phyloP scores from a whole-genome alignment of 2,888 invertebrate genomes.

The Nysson spinosus region DNA sequence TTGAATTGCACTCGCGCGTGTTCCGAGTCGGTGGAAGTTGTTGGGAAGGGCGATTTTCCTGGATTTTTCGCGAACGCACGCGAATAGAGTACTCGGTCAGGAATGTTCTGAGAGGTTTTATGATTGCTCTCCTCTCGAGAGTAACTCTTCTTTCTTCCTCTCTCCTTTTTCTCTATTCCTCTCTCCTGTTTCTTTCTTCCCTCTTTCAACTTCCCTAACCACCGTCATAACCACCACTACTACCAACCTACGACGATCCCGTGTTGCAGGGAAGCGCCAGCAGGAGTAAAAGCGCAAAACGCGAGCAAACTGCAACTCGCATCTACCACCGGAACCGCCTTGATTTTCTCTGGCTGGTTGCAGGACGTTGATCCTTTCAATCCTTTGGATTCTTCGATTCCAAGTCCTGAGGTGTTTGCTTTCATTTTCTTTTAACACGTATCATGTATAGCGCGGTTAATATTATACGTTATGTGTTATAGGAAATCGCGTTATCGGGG shows the following conservation, averaged over 20 bases:
- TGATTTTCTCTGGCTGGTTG: constrained; percentile 39
- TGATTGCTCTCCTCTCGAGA: constrained; percentile 29
- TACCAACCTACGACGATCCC: too few species aligned
- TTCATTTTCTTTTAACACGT: too few species aligned
- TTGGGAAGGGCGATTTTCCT: constrained; percentile 35
- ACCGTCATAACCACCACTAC: too few species aligned
- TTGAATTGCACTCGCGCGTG: too few species aligned
- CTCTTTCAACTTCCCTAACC: too few species aligned
- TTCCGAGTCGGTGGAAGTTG: too few species aligned
- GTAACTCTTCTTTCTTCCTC: constrained; percentile 12
- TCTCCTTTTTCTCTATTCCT: background rate
- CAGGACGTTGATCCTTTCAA: constrained; percentile 5
- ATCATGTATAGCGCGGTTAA: background rate
- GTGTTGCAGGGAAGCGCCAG: background rate
- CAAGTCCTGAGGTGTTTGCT: too few species aligned
- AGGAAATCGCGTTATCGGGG: too few species aligned
- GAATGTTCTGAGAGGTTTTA: constrained; percentile 60
- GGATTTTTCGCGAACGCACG: constrained; percentile 35
- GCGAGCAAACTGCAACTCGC: background rate
- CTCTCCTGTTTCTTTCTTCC: too few species aligned
- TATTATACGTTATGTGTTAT: too few species aligned
- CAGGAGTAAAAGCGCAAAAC: constrained; percentile 20
- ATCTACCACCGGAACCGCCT: constrained; percentile 51
- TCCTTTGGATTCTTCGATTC: background rate
- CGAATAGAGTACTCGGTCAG: constrained; percentile 48